phyloP scores from a whole-genome alignment of 2,888 invertebrate genomes.

The Physocephala rufipes region DNA sequence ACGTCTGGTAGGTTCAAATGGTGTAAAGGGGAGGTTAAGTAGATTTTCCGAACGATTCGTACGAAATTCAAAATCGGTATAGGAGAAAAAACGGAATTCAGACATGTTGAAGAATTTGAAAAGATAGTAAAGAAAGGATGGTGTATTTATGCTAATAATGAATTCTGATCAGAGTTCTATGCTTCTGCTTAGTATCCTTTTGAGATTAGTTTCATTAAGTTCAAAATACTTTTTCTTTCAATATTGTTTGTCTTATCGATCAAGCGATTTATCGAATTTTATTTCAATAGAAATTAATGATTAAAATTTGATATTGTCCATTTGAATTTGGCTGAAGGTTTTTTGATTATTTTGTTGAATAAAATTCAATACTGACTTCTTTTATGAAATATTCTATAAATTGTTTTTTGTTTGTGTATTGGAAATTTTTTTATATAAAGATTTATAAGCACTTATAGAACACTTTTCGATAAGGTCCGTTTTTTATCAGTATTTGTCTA shows the following conservation, averaged over 20 bases:
- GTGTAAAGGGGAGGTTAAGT: constrained; percentile 56
- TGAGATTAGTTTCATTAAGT: not conserved
- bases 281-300: too few species aligned
- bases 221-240: not conserved
- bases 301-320: too few species aligned
- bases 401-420: not conserved
- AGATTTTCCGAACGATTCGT: constrained; percentile 54
- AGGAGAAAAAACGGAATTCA: constrained; percentile 60
- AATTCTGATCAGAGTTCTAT: not conserved
- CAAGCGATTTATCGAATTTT: not conserved
- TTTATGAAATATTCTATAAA: not conserved
- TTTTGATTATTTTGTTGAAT: too few species aligned
- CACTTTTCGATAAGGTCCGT: too few species aligned
- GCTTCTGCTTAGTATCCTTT: not conserved
- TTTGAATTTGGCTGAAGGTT: too few species aligned
- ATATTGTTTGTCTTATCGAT: not conserved
- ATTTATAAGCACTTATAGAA: too few species aligned
- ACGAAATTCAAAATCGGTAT: constrained; percentile 56
- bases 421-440: too few species aligned
- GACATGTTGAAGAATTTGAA: constrained; percentile 57
- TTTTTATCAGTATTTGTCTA: too few species aligned
- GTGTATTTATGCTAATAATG: not conserved
- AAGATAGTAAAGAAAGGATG: too few species aligned
- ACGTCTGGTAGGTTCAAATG: constrained; percentile 50
- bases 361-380: too few species aligned